Evolutionary conservation across 2,888 invertebrate genomes (phyloP).

Genomic region (Dioctria rufipes): DNA sequence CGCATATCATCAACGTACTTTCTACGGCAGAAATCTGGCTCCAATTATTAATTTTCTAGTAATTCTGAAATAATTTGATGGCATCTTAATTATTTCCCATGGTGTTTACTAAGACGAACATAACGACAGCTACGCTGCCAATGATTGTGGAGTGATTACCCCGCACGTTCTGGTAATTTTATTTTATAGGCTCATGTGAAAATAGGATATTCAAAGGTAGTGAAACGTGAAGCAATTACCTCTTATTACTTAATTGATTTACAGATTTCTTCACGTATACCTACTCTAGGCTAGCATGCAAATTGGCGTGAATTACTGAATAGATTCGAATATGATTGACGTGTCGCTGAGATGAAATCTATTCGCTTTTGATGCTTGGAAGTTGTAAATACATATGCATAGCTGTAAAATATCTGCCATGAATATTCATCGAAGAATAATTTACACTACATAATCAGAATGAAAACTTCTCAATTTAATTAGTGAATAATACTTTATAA

Average conservation of each 20-base stretch:
- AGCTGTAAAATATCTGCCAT: not conserved
- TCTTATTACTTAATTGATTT: not conserved
- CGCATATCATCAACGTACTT: too few species aligned
- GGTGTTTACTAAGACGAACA: too few species aligned
- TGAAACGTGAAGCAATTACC: too few species aligned
- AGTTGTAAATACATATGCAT: not conserved
- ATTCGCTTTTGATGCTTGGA: not conserved
- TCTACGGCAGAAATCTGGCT: too few species aligned
- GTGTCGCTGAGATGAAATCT: not conserved
- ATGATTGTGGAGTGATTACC: not conserved
- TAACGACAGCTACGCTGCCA: not conserved
- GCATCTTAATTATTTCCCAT: too few species aligned
- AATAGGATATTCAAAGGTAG: too few species aligned
- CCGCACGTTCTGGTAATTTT: slow-evolving; percentile 32
- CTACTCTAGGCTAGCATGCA: not conserved
- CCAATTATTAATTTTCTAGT: too few species aligned
- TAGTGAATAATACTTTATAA: too few species aligned
- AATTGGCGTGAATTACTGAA: not conserved
- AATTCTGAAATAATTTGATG: too few species aligned
- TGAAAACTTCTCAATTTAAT: not conserved
- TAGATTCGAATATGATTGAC: too few species aligned
- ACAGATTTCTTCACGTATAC: slow-evolving; percentile 36
- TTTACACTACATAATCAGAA: not conserved
- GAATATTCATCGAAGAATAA: not conserved
- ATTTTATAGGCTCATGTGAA: slow-evolving; percentile 3